Evolutionary conservation across 2,888 invertebrate species (phyloP).

Genomic region (Thysanoteuthis rhombus): DNA sequence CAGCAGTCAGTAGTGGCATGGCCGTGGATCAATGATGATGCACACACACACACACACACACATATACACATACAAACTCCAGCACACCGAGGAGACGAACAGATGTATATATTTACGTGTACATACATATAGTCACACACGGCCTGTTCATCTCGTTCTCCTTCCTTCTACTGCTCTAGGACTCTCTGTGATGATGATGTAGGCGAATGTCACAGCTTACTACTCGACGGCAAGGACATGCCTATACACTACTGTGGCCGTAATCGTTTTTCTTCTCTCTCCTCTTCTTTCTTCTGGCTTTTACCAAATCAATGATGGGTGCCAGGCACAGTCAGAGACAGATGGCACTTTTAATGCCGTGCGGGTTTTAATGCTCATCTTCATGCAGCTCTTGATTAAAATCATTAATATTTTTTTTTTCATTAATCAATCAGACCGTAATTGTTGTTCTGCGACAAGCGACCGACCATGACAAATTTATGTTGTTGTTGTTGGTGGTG

Average conservation of each 20-base stretch:
- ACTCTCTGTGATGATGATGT: not conserved
- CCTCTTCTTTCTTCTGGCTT: not conserved
- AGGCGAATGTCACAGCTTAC: constrained; percentile 32
- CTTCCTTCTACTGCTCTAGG: not conserved
- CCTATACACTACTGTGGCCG: constrained; percentile 26
- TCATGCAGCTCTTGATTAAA: constrained; percentile 29
- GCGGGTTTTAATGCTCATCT: constrained; percentile 26
- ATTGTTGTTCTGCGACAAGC: constrained; percentile 30
- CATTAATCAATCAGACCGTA: constrained; percentile 24
- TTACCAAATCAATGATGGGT: constrained; percentile 22
- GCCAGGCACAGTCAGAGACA: constrained; percentile 31
- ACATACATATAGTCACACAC: not conserved
- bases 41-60: constrained; percentile 1
- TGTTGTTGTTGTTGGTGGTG: not conserved
- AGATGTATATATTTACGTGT: constrained; percentile 21
- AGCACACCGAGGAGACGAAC: not conserved
- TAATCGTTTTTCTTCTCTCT: not conserved
- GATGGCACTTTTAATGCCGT: constrained; percentile 31
- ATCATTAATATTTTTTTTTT: not conserved
- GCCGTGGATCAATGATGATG: constrained; percentile 27
- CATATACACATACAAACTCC: not conserved
- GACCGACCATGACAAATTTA: constrained; percentile 27
- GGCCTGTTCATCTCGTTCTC: not conserved
- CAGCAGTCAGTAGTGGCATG: constrained; percentile 17
- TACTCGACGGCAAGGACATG: constrained; percentile 27